A percentile compares a stretch with the other conserved stretches of the same genome.
phyloP scores from a whole-genome alignment of 1,140 invertebrate species.

The Hylaeus anthracinus region DNA sequence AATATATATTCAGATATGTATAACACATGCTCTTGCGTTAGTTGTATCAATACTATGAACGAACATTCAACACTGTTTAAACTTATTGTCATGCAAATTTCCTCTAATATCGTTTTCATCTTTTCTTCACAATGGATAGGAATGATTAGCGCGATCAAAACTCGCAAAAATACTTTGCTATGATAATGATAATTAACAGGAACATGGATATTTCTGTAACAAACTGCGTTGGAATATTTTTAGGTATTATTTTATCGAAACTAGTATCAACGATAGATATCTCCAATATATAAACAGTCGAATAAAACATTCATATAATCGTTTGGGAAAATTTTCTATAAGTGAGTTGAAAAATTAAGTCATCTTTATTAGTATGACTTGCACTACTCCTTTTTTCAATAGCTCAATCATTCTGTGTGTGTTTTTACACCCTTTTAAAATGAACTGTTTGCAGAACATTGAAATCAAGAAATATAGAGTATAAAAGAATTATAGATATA shows the following conservation, averaged over 20 bases:
- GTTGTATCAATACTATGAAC: conserved; percentile 30
- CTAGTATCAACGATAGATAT: neutral
- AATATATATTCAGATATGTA: conserved; percentile 33
- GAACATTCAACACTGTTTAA: conserved; percentile 32
- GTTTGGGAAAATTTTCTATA: neutral
- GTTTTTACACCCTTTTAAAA: neutral
- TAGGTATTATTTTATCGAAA: neutral
- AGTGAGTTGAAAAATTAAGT: neutral
- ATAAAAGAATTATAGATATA: neutral
- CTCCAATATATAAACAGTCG: neutral
- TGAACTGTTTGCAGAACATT: neutral
- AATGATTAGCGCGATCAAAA: neutral
- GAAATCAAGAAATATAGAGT: neutral
- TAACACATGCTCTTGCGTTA: neutral
- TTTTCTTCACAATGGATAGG: neutral
- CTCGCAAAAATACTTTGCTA: conserved; percentile 1
- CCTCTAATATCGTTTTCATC: neutral
- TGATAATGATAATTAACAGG: conserved; percentile 22
- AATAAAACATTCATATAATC: neutral
- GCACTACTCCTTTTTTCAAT: neutral
- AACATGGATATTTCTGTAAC: conserved; percentile 10
- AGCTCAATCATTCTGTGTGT: neutral
- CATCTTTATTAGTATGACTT: too few species aligned
- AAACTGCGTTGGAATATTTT: neutral
- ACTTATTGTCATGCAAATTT: conserved; percentile 27